Evolutionary conservation across 2,797 vertebrate genomes (phyloP).

Genomic region (Crypturellus tataupa): DNA sequence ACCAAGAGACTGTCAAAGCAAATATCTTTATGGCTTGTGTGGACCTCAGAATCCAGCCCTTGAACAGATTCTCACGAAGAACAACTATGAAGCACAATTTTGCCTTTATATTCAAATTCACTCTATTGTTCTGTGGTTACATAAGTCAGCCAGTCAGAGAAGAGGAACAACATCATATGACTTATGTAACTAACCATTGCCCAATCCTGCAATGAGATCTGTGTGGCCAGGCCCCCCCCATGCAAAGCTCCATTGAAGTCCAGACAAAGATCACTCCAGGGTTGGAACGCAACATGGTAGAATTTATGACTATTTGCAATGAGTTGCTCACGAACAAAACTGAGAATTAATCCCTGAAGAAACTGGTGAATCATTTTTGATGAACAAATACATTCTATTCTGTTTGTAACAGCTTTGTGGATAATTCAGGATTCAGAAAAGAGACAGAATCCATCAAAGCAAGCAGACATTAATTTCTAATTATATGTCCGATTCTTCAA

Average conservation of each 20-base stretch:
- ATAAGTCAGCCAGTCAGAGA: constrained; percentile 68
- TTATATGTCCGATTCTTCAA: constrained; percentile 59
- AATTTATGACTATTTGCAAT: constrained; percentile 72
- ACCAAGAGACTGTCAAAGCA: constrained; percentile 32
- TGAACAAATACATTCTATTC: constrained; percentile 74
- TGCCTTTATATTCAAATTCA: constrained; percentile 68
- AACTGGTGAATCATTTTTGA: constrained; percentile 36
- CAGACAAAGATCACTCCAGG: constrained; percentile 70
- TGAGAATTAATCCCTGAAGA: constrained; percentile 72
- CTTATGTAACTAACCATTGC: constrained; percentile 72
- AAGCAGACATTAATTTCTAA: constrained; percentile 71
- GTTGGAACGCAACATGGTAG: constrained; percentile 64
- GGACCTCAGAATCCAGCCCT: constrained; percentile 16
- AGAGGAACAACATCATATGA: constrained; percentile 70
- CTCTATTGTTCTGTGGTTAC: constrained; percentile 67
- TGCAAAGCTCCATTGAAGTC: constrained; percentile 70
- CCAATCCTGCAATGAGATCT: constrained; percentile 72
- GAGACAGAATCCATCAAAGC: constrained; percentile 67
- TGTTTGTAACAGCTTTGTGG: constrained; percentile 67
- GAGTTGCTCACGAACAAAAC: constrained; percentile 59
- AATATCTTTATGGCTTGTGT: not conserved
- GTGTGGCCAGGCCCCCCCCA: constrained; percentile 65
- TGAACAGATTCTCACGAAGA: not conserved
- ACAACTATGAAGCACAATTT: not conserved
- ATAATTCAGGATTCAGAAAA: constrained; percentile 66